These are phyloP conservation scores for Byasa hedistus DNA, from an alignment of 2,888 invertebrate genomes.

Conservation along the genomic window DNA sequence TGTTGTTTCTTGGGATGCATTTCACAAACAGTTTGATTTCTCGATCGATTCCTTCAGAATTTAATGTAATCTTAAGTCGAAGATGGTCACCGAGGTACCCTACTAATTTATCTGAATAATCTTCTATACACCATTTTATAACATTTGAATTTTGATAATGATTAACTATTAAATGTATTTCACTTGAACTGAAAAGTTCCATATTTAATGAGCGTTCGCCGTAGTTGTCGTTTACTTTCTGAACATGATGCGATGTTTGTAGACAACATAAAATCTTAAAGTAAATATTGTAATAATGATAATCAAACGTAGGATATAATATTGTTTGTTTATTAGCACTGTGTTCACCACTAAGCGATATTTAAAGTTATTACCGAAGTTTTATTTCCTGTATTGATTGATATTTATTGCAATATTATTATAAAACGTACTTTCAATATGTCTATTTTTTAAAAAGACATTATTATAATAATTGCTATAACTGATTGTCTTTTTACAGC, in stretches of 20 bases:
- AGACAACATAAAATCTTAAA: conserved; percentile 12
- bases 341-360: too few species aligned
- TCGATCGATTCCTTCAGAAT: conserved; percentile 39
- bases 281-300: conserved; percentile 27
- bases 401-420: too few species aligned
- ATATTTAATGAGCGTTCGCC: conserved; percentile 37
- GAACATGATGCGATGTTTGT: conserved; percentile 17
- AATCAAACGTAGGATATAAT: conserved; percentile 31
- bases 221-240: conserved; percentile 9
- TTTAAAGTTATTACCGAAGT: too few species aligned
- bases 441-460: too few species aligned
- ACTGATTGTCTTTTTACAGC: too few species aligned
- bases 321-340: too few species aligned
- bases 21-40: conserved; percentile 79
- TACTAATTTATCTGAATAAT: conserved; percentile 54
- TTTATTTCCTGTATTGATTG: too few species aligned
- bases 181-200: conserved; percentile 49
- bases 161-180: conserved; percentile 49
- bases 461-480: too few species aligned
- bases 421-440: too few species aligned
- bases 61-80: conserved; percentile 45
- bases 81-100: conserved; percentile 69
- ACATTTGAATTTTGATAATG: conserved; percentile 43
- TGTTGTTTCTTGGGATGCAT: conserved; percentile 74
- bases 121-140: conserved; percentile 48